These are phyloP conservation scores for Syngnathus scovelli DNA, from an alignment of 2,113 vertebrate genomes.

Conservation along the genomic window DNA sequence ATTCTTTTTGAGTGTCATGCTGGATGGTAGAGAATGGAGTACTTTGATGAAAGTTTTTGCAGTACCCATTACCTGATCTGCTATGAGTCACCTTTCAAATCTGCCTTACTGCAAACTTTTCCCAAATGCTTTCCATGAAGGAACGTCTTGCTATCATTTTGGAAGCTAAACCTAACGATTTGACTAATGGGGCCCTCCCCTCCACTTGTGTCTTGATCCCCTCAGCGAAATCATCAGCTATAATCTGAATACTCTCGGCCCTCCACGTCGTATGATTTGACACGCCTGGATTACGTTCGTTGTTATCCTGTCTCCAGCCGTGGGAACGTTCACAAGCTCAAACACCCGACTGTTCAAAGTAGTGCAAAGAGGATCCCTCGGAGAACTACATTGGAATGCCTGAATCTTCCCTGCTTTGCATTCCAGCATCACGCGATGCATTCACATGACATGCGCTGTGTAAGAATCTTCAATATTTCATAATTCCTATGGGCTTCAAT, in stretches of 20 bases:
- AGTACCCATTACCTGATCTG: neutral
- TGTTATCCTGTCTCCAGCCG: conserved; percentile 18
- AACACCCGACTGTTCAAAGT: conserved; percentile 43
- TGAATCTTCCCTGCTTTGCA: conserved; percentile 30
- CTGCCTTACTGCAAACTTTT: conserved; percentile 7
- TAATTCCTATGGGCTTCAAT: conserved; percentile 50
- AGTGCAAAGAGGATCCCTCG: conserved; percentile 29
- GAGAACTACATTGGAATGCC: conserved; percentile 23
- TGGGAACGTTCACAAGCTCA: conserved; percentile 19
- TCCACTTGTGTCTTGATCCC: conserved; percentile 23
- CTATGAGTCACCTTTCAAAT: neutral
- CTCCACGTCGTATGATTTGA: conserved; percentile 24
- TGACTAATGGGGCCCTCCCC: conserved; percentile 27
- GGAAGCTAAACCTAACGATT: conserved; percentile 7
- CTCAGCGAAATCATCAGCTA: conserved; percentile 38
- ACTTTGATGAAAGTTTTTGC: neutral
- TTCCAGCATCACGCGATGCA: conserved; percentile 32
- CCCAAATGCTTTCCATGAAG: conserved; percentile 15
- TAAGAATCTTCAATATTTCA: conserved; percentile 55
- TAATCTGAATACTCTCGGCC: conserved; percentile 33
- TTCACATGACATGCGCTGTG: conserved; percentile 32
- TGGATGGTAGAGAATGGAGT: neutral
- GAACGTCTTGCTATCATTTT: neutral
- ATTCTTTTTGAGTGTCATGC: neutral
- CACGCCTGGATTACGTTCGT: conserved; percentile 37